Evolutionary conservation across 2,113 vertebrate species (phyloP), one percentile per base, ranked within the genome.

Genomic region (Motacilla alba): DNA sequence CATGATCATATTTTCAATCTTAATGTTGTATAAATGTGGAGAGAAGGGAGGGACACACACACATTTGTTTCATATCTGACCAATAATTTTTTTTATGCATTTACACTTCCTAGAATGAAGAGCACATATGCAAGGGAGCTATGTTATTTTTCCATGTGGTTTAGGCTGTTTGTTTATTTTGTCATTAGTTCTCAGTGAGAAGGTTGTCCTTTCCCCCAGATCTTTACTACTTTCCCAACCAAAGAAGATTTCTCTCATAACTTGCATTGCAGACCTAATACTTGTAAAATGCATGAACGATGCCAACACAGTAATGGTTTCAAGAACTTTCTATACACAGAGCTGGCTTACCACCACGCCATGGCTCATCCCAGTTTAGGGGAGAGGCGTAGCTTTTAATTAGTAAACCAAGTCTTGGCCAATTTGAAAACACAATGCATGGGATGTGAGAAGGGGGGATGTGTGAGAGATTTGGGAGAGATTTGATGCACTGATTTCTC

Each of bases 141-240:
- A 0, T 83, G 63, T 81, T 89, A 49, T 89, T 85, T 87, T 94
- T 96, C 90, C 89, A 63, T 94, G 92, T 94, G 90, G 69, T 67
- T 95, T 87, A 84, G 47, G 44, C 30, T 91, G 83, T 94, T 95
- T 93, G 85, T 94, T 96, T 97, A 93, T 96, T 95, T 92, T 95
- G 78, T 77, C 79, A 72, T 93, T 95, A 96, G 76, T 67, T 87
- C 95, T 91, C 74, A 44, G 87, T 35, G 69, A 91, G 93, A 93
- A 89, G 88, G 68, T 91, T 88, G 94, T 95, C 88, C 58, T 90
- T 94, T 80, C 41, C 79, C 62, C 85, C 87, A 94, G 72, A 93
- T 95, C 93, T 96, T 96, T 95, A 82, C 95, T 96, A 62, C 89
- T 95, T 96, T 8, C 3, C 90, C 87, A 94, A 93, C 50, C 11